Percentiles rank a stretch among this genome's conserved stretches.
phyloP scores from a whole-genome alignment of 2,888 invertebrate genomes.

The Eupithecia pulchellata region DNA sequence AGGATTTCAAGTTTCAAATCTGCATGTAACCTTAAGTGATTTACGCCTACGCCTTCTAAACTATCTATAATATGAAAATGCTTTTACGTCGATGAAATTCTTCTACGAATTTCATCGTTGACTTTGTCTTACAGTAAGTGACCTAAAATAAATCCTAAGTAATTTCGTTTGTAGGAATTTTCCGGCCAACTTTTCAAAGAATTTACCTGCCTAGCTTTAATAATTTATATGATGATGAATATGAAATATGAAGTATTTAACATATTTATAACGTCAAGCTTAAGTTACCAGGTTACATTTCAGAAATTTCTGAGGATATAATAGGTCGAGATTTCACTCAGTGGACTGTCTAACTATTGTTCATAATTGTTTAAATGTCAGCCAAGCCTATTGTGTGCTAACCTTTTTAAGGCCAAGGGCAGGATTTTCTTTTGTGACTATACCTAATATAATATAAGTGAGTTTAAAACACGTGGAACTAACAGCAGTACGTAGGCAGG shows the following conservation, averaged over 20 bases:
- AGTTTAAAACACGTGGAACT: background rate
- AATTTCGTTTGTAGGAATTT: background rate
- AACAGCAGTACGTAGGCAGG: background rate
- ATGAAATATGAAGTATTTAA: too few species aligned
- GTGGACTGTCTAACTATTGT: slow-evolving; percentile 12
- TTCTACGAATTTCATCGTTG: background rate
- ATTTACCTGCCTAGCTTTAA: background rate
- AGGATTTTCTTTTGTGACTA: background rate
- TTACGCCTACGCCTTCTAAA: background rate
- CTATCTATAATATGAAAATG: background rate
- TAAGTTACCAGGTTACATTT: background rate
- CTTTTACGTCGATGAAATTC: background rate
- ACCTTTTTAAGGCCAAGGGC: slow-evolving; percentile 34
- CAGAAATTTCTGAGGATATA: background rate
- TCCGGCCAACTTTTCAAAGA: background rate
- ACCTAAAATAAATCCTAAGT: background rate
- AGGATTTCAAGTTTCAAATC: background rate
- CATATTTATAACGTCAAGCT: background rate
- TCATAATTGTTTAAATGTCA: slow-evolving; percentile 35
- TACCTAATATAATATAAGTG: background rate
- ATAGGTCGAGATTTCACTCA: background rate
- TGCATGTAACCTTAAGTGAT: background rate
- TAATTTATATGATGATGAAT: background rate
- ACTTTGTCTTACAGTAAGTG: background rate
- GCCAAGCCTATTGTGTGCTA: slow-evolving; percentile 26